These are phyloP conservation scores for Phallusia fumigata DNA, from an alignment of 23 tunicate species.

Conservation along the genomic window DNA sequence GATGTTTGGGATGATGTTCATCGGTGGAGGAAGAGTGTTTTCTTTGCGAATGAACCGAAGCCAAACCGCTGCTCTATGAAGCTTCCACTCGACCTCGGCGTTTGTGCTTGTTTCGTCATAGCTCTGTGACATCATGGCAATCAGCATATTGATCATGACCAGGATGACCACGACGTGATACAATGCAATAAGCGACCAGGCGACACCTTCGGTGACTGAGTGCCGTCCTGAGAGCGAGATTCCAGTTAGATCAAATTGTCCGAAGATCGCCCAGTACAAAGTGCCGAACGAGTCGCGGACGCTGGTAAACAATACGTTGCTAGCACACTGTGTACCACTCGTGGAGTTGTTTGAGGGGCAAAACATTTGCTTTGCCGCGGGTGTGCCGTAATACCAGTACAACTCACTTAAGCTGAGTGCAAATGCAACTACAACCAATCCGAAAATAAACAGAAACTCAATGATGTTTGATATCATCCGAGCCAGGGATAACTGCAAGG, in stretches of 20 bases:
- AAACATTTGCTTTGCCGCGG: slow-evolving; percentile 27
- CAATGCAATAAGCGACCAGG: slow-evolving; percentile 17
- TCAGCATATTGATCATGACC: slow-evolving; percentile 84
- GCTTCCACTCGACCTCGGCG: slow-evolving; percentile 83
- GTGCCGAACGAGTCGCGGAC: slow-evolving; percentile 25
- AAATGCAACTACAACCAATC: slow-evolving; percentile 64
- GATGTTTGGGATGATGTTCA: slow-evolving; percentile 79
- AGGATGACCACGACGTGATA: slow-evolving; percentile 82
- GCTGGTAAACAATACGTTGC: slow-evolving; percentile 18
- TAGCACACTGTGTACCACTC: not conserved
- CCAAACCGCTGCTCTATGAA: slow-evolving; percentile 74
- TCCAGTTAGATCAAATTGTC: slow-evolving; percentile 38
- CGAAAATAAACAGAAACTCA: slow-evolving; percentile 68
- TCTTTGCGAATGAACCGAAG: slow-evolving; percentile 79
- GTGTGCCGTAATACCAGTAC: slow-evolving; percentile 80
- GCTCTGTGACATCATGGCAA: slow-evolving; percentile 89
- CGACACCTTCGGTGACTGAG: slow-evolving; percentile 30
- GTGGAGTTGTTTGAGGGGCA: not conserved
- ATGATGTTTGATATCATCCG: slow-evolving; percentile 66
- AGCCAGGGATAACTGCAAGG: slow-evolving; percentile 74
- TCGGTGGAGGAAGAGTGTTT: slow-evolving; percentile 78
- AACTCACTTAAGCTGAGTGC: slow-evolving; percentile 75
- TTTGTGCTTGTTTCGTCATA: slow-evolving; percentile 65
- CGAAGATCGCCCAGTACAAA: slow-evolving; percentile 79
- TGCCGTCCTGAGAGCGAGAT: slow-evolving; percentile 30